phyloP scores from a whole-genome alignment of 1,140 invertebrate species.

The Brachionus calyciflorus region DNA sequence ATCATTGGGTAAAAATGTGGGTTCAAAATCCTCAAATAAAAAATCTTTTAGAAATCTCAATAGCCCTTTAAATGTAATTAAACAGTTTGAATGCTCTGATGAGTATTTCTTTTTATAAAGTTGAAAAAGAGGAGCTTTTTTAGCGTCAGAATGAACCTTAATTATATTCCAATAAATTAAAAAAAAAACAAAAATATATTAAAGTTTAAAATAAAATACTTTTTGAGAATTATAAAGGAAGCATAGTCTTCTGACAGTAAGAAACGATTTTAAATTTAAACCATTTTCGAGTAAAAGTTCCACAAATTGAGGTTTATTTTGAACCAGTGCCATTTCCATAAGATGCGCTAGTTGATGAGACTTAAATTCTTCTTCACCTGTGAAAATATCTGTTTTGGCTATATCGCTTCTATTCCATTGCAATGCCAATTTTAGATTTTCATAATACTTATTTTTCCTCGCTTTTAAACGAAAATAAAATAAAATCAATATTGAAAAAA shows the following conservation, averaged over 20 bases:
- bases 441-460: slow-evolving; percentile 44
- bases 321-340: slow-evolving; percentile 78
- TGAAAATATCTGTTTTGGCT: slow-evolving; percentile 49
- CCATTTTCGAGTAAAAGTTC: slow-evolving; percentile 92
- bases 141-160: slow-evolving; percentile 28
- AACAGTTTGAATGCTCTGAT: slow-evolving; percentile 6
- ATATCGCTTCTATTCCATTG: slow-evolving; percentile 50
- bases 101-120: slow-evolving; percentile 49
- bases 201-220: slow-evolving; percentile 10
- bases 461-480: slow-evolving; percentile 23
- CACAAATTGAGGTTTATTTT: slow-evolving; percentile 93
- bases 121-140: slow-evolving; percentile 46
- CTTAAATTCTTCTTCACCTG: slow-evolving; percentile 47
- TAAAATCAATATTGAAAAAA: not conserved
- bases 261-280: slow-evolving; percentile 94
- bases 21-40: slow-evolving; percentile 41
- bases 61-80: slow-evolving; percentile 43
- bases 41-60: slow-evolving; percentile 42
- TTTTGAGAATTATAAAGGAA: slow-evolving; percentile 57
- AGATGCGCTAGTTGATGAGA: slow-evolving; percentile 52
- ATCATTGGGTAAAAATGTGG: slow-evolving; percentile 6
- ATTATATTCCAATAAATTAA: not conserved
- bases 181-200: not conserved
- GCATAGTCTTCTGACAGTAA: slow-evolving; percentile 87
- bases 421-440: slow-evolving; percentile 49